These are phyloP conservation scores for Drosophila yooni DNA, from an alignment of 2,888 invertebrate genomes.

Conservation along the genomic window DNA sequence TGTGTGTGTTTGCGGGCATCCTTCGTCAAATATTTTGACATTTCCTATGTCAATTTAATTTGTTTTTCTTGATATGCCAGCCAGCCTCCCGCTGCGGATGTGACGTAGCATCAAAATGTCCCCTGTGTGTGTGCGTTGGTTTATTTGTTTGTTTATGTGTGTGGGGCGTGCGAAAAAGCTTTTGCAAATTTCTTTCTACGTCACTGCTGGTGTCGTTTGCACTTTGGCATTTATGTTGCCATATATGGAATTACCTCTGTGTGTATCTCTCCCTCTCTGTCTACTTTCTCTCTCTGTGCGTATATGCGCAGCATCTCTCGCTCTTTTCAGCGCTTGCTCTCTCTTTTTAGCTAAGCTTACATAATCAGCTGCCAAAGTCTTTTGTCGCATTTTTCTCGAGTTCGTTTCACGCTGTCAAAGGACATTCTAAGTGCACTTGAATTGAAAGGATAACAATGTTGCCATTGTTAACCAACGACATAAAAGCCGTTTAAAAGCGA, in stretches of 20 bases:
- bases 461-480: constrained; percentile 52
- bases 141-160: constrained; percentile 1
- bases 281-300: neutral
- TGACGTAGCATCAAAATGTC: constrained; percentile 45
- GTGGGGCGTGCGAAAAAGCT: constrained; percentile 47
- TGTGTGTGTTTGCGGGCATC: constrained; percentile 28
- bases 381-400: constrained; percentile 25
- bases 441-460: constrained; percentile 66
- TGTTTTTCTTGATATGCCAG: constrained; percentile 41
- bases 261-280: neutral
- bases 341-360: constrained; percentile 64
- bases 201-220: constrained; percentile 50
- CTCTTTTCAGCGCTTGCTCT: constrained; percentile 33
- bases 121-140: constrained; percentile 8
- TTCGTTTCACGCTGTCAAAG: constrained; percentile 44
- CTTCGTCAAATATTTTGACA: constrained; percentile 60
- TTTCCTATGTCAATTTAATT: constrained; percentile 50
- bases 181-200: constrained; percentile 51
- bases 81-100: constrained; percentile 46
- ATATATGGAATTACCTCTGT: constrained; percentile 8
- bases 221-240: constrained; percentile 71
- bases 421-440: constrained; percentile 55
- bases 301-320: constrained; percentile 42
- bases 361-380: constrained; percentile 55
- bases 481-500: constrained; percentile 37